Evolutionary conservation across 2,888 invertebrate genomes (phyloP).

Genomic region (Chorisops tibialis): DNA sequence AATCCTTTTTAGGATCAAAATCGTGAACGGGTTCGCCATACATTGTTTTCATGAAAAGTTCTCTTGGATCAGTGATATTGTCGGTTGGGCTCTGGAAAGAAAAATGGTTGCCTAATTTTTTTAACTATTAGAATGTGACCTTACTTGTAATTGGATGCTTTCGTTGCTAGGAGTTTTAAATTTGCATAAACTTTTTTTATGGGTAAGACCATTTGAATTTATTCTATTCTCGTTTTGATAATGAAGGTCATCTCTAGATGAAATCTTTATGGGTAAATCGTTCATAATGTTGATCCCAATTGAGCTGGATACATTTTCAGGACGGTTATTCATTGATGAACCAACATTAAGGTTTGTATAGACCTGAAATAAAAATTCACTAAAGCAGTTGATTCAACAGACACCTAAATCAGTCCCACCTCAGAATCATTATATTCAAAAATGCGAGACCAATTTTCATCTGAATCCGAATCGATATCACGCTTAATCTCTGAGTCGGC

Average conservation of each 20-base stretch:
- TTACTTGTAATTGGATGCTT: slow-evolving; percentile 12
- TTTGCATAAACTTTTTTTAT: slow-evolving; percentile 13
- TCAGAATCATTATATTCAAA: slow-evolving; percentile 5
- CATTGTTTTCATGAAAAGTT: slow-evolving; percentile 14
- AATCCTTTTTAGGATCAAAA: slow-evolving; percentile 23
- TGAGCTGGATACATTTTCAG: not conserved
- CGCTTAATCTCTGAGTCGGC: not conserved
- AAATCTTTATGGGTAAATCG: not conserved
- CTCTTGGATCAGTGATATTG: slow-evolving; percentile 15
- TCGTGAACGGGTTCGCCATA: not conserved
- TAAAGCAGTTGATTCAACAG: not conserved
- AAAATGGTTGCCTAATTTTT: not conserved
- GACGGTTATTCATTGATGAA: not conserved
- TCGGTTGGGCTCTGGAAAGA: not conserved
- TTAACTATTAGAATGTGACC: not conserved
- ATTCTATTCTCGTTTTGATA: not conserved
- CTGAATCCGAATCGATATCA: slow-evolving; percentile 14
- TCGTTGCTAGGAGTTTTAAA: slow-evolving; percentile 2
- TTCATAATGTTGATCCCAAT: not conserved
- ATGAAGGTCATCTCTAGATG: not conserved
- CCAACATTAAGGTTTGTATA: not conserved
- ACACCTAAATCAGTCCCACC: slow-evolving; percentile 1
- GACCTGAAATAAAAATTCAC: not conserved
- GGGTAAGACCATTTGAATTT: not conserved
- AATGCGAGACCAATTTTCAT: slow-evolving; percentile 1